Evolutionary conservation across 2,113 vertebrate genomes (phyloP).

Genomic region (Siphamia tubifer): DNA sequence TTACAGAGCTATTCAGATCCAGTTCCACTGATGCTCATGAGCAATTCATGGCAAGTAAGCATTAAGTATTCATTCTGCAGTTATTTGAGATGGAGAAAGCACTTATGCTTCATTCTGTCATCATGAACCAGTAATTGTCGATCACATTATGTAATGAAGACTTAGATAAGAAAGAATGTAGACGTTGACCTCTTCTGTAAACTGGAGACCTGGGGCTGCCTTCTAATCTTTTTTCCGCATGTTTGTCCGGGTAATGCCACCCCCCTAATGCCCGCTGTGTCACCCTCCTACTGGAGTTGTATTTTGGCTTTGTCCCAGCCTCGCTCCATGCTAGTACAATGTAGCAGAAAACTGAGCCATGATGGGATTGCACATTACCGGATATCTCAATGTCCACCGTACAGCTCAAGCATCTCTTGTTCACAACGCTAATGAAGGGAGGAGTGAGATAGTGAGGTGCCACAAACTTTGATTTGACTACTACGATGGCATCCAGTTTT

Average conservation of each 20-base stretch:
- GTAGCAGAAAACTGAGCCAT: slow-evolving; percentile 45
- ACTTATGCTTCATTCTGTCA: slow-evolving; percentile 39
- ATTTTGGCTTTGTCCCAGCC: slow-evolving; percentile 28
- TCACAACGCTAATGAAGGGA: slow-evolving; percentile 28
- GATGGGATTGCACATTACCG: slow-evolving; percentile 40
- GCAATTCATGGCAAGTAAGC: slow-evolving; percentile 62
- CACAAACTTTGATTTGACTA: slow-evolving; percentile 41
- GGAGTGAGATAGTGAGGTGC: background rate
- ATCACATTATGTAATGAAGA: slow-evolving; percentile 20
- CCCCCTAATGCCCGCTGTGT: slow-evolving; percentile 1
- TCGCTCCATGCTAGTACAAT: slow-evolving; percentile 7
- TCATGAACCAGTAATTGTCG: slow-evolving; percentile 17
- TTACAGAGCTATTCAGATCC: slow-evolving; percentile 49
- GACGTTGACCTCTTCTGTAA: background rate
- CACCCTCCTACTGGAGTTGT: slow-evolving; percentile 3
- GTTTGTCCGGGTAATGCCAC: slow-evolving; percentile 17
- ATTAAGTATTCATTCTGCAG: slow-evolving; percentile 74
- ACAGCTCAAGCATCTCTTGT: slow-evolving; percentile 37
- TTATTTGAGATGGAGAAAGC: slow-evolving; percentile 62
- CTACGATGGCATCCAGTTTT: background rate
- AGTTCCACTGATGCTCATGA: slow-evolving; percentile 61
- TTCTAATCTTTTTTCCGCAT: background rate
- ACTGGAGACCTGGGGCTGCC: background rate
- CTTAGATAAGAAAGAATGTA: background rate
- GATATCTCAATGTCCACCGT: slow-evolving; percentile 41